Base-by-base conservation (phyloP, 2,797 vertebrate species). In the Labeo calbasu region DNA sequence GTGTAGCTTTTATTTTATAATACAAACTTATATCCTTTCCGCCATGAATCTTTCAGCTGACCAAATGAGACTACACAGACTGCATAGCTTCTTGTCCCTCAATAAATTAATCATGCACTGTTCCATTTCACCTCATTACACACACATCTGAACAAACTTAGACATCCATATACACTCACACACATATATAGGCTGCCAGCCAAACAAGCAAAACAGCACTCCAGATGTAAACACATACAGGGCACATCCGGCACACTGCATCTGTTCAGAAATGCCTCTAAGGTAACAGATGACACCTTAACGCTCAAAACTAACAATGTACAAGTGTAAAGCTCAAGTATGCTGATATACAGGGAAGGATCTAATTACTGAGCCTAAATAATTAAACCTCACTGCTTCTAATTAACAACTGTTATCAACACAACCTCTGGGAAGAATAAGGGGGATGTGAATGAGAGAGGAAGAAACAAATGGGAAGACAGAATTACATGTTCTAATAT, bases 371-470 rank as follows among this genome's bases (percentile, higher is more conserved):
- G 50, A 84, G 14, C 2, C 50, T 79, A 48, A 78, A 84, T 87
- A 77, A 84, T 84, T 82, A 48, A 86, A 80, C 5, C 59, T 36
- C 77, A 71, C 53, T 55, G 32, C 76, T 55, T 59, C 51, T 77
- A 77, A 87, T 84, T 77, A 87, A 55, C 53, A 76, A 61, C n/a
- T 48, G 48, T 71, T 71, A 76, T 76, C 61, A 87, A 83, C 70
- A 77, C n/a, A 82, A 70, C 32, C n/a, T 19, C 36, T 23, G 19
- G 25, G 19, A 55, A 66, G 23, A 21, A n/a, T 19, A 12, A 59
- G 9, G 21, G 65, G 10, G 6, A 17, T 32, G 55, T 59, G 55
- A n/a, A 70, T 43, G 4, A 66, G 40, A 86, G 1, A 73, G 4
- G 51, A 25, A 28, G 15, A 43, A 53, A 43, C 10, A 79, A 51